Percentiles rank a stretch among this genome's conserved stretches.
These are phyloP conservation scores for Yponomeuta cagnagella DNA, from an alignment of 2,888 invertebrate genomes.

Conservation along the genomic window DNA sequence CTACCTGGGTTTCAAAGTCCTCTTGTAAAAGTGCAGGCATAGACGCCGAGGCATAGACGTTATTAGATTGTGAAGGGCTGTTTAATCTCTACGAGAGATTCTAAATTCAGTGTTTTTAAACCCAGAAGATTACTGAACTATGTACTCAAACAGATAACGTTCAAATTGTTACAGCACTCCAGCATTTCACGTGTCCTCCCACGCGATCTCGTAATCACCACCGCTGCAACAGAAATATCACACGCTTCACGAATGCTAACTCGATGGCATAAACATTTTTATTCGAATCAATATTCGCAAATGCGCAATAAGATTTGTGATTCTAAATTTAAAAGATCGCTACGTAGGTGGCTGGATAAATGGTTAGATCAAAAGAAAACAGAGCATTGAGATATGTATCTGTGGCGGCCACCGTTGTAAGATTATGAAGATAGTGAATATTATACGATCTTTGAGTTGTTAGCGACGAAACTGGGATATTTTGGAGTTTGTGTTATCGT, in stretches of 20 bases:
- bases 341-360: background rate
- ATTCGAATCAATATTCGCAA: background rate
- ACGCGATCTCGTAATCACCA: background rate
- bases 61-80: too few species aligned
- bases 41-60: too few species aligned
- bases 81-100: too few species aligned
- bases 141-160: background rate
- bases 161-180: background rate
- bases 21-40: too few species aligned
- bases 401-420: too few species aligned
- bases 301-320: background rate
- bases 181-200: background rate
- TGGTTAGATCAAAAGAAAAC: background rate
- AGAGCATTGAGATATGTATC: background rate
- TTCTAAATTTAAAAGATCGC: slow-evolving; percentile 4
- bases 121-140: background rate
- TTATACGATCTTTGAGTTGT: too few species aligned
- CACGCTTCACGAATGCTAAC: background rate
- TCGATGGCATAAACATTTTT: background rate
- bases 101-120: background rate
- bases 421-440: too few species aligned
- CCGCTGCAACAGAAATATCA: background rate
- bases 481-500: too few species aligned
- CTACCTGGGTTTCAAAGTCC: too few species aligned
- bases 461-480: too few species aligned